These are phyloP conservation scores for Microctenopoma steveboyesi DNA, from an alignment of 2,797 vertebrate species.

Conservation along the genomic window DNA sequence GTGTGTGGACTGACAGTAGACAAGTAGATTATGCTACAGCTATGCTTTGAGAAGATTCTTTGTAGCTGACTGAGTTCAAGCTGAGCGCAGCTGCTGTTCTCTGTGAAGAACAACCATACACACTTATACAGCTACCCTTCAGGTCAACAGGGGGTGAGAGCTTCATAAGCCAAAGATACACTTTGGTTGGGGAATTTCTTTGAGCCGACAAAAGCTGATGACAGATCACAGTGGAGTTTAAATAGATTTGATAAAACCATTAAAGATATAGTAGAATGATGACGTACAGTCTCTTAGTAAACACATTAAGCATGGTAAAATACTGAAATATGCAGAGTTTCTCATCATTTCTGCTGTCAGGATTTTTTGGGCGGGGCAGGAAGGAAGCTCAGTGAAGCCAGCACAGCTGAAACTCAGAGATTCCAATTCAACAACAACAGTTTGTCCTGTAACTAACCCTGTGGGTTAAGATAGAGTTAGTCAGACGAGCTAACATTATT, in stretches of 20 bases:
- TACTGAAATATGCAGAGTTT: too few species aligned
- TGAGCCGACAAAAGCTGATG: neutral
- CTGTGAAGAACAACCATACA: neutral
- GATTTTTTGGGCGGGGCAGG: too few species aligned
- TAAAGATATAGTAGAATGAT: too few species aligned
- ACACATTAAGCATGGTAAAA: too few species aligned
- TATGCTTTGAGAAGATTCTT: constrained; percentile 4
- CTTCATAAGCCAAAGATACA: constrained; percentile 14
- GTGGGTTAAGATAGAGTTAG: too few species aligned
- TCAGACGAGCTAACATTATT: too few species aligned
- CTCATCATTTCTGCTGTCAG: too few species aligned
- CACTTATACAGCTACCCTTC: constrained; percentile 11
- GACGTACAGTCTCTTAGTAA: too few species aligned
- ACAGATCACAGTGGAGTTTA: neutral
- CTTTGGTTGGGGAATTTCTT: constrained; percentile 7
- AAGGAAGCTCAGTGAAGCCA: too few species aligned
- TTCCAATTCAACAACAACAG: too few species aligned
- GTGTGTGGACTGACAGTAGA: neutral
- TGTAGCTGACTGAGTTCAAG: constrained; percentile 21
- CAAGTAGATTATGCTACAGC: constrained; percentile 6
- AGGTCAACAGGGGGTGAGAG: constrained; percentile 4
- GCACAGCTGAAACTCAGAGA: too few species aligned
- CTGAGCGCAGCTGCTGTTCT: constrained; percentile 36
- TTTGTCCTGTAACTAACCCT: too few species aligned
- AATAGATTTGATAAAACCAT: neutral